Conservation (phyloP, 2,113 vertebrate genomes). For the Piprites chloris region DNA sequence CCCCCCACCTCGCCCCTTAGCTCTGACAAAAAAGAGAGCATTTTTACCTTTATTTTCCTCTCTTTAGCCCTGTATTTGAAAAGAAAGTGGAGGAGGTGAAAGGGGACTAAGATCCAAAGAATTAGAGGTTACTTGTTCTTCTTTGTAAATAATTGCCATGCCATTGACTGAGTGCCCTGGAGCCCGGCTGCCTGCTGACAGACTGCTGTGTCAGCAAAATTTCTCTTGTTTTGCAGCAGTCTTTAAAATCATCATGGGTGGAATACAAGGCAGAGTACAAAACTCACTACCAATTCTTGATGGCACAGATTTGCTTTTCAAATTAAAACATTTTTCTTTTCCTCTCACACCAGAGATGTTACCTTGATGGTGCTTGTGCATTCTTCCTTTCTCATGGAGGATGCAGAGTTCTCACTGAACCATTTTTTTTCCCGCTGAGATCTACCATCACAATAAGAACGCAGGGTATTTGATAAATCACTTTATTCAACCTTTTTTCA, state of each 20-base stretch:
- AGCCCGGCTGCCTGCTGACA: slow-evolving; percentile 14
- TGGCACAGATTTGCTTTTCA: not conserved
- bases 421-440: not conserved
- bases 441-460: not conserved
- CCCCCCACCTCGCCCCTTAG: rapidly evolving
- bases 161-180: not conserved
- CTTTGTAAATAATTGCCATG: slow-evolving; percentile 23
- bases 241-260: not conserved
- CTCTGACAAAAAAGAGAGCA: not conserved
- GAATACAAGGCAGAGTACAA: not conserved
- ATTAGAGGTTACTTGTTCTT: slow-evolving; percentile 8
- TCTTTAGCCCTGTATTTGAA: not conserved
- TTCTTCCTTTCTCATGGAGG: not conserved
- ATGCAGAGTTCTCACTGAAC: not conserved
- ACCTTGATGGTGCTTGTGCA: not conserved
- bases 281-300: not conserved
- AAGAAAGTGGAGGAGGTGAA: not conserved
- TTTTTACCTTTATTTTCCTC: not conserved
- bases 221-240: not conserved
- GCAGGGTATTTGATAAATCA: not conserved
- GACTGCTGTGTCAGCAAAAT: not conserved
- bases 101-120: not conserved
- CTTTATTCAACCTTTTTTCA: not conserved
- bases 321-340: not conserved
- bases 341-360: not conserved